These are phyloP conservation scores for Morelia viridis DNA, from an alignment of 2,797 vertebrate genomes.

Conservation along the genomic window DNA sequence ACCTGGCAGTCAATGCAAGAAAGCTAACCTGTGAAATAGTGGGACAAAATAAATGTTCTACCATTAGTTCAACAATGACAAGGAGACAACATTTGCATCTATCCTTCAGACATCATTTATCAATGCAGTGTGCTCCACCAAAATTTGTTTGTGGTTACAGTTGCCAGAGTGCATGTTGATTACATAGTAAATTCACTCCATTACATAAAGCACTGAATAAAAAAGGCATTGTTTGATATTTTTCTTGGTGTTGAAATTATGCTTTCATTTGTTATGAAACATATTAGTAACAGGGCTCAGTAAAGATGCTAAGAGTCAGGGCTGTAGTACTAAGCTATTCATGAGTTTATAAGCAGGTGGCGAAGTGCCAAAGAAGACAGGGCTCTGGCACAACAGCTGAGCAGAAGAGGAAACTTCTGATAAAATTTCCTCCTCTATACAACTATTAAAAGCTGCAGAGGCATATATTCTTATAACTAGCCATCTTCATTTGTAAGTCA, in stretches of 20 bases:
- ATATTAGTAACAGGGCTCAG: background rate
- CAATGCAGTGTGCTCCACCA: background rate
- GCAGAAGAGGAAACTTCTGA: background rate
- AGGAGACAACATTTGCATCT: background rate
- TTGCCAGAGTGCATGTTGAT: background rate
- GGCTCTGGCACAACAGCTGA: background rate
- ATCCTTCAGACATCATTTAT: background rate
- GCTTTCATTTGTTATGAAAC: background rate
- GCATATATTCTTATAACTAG: background rate
- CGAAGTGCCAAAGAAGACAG: background rate
- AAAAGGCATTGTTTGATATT: background rate
- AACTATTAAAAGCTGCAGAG: background rate
- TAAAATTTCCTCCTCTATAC: background rate
- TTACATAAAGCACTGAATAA: background rate
- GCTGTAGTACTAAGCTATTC: background rate
- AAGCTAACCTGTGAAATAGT: background rate
- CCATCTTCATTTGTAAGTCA: background rate
- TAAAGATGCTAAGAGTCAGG: background rate
- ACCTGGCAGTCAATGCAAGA: background rate
- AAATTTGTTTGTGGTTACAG: background rate
- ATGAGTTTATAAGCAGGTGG: background rate
- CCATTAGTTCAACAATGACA: background rate
- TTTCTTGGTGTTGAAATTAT: background rate
- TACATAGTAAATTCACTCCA: background rate
- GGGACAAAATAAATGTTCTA: too few species aligned